Conservation (phyloP, 2,113 vertebrate species). For the Menura novaehollandiae region DNA sequence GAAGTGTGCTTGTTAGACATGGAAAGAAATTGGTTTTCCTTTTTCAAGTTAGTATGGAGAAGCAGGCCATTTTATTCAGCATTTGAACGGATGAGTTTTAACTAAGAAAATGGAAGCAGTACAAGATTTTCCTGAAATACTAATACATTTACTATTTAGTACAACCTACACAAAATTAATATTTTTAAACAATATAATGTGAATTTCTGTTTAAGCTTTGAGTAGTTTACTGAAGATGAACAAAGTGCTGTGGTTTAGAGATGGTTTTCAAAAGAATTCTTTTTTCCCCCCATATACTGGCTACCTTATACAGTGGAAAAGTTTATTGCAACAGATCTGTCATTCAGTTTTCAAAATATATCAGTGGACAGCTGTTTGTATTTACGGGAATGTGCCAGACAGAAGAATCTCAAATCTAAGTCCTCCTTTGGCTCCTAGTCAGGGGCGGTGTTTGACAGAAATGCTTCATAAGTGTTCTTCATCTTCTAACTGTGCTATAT, state of each 20-base stretch:
- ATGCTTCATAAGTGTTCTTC: background rate
- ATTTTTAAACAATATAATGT: background rate
- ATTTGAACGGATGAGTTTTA: background rate
- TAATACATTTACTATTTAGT: background rate
- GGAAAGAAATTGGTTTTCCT: background rate
- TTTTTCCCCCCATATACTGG: fast-evolving
- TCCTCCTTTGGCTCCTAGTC: slow-evolving; percentile 2
- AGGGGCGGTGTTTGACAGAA: background rate
- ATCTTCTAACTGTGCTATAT: background rate
- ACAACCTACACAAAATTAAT: background rate
- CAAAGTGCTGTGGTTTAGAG: background rate
- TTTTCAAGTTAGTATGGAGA: background rate
- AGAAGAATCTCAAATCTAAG: slow-evolving; percentile 18
- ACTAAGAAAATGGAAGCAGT: background rate
- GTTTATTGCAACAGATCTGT: background rate
- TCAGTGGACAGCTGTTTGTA: slow-evolving; percentile 23
- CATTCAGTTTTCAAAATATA: background rate
- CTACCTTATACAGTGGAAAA: background rate
- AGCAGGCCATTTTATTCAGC: background rate
- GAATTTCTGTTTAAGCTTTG: background rate
- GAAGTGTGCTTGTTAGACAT: background rate
- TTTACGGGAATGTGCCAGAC: background rate
- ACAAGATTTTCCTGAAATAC: background rate
- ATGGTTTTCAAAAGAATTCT: background rate
- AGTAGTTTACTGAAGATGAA: background rate